Evolutionary conservation across 2,888 invertebrate species (phyloP), one percentile per base, ranked within the genome.

Genomic region (Parnassius mnemosyne): DNA sequence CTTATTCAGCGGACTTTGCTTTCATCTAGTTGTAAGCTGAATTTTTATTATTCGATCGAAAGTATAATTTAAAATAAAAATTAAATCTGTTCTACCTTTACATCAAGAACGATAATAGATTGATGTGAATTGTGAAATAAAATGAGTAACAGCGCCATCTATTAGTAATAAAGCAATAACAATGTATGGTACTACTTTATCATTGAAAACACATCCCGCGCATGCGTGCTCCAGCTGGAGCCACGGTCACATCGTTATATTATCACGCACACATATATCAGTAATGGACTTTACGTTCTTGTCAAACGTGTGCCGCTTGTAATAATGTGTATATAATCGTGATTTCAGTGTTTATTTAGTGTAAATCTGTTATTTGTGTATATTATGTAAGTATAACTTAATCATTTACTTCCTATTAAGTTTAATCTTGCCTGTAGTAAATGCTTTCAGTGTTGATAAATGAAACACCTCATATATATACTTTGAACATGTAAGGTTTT

Each of bases 161-260:
- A 69, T 72, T 68, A 49, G 61, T 47, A 10, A 41, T 50, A 46
- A 58, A 57, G 12, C 46, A 57, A 65, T 67, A 65, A 57, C 13
- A 51, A 59, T 57, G 50, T 43, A 43, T 7, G 34, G 59, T 41
- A 65, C 82, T 78, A 80, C 72, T 87, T 84, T 82, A 81, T 78
- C 86, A 73, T 80, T 79, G 16, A 68, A 60, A 69, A 53, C 54
- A 16, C 53, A 59, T 63, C 60, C 59, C 66, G 81, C 87, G 87
- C 89, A 87, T 86, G 89, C 87, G 89, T 78, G 73, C 66, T 67
- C 65, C 66, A 65, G 69, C 75, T 80, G 78, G 84, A 85, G 87
- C 84, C 87, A 84, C 78, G 72, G 87, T 77, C 85, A 85, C 81
- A 52, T 59, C 54, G 64, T 63, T 63, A 64, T 42, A 58, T 66